Evolutionary conservation across 2,113 vertebrate species (phyloP).

Genomic region (Mellivora capensis): DNA sequence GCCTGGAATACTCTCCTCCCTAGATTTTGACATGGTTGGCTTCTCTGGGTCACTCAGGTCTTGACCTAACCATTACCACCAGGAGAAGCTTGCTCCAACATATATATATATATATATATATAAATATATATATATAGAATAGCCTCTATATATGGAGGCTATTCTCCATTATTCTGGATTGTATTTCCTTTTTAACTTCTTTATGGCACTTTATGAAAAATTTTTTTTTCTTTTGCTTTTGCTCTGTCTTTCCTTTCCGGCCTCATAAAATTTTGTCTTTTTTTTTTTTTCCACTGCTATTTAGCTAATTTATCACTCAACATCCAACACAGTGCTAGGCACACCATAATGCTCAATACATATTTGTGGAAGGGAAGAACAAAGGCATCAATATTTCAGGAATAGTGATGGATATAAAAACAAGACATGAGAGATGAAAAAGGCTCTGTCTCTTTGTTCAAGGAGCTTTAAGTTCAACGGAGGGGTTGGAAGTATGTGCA

Average conservation of each 20-base stretch:
- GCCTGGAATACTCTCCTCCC: not conserved
- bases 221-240: not conserved
- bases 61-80: not conserved
- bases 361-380: not conserved
- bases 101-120: no score
- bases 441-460: not conserved
- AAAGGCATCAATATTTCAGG: not conserved
- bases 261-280: not conserved
- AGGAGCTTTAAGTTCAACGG: not conserved
- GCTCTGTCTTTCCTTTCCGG: not conserved
- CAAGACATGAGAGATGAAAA: not conserved
- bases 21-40: not conserved
- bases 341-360: not conserved
- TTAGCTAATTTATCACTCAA: not conserved
- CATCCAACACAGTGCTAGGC: not conserved
- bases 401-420: not conserved
- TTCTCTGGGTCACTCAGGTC: not conserved
- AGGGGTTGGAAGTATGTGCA: not conserved
- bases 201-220: not conserved
- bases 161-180: not conserved
- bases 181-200: not conserved
- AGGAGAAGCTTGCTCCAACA: not conserved
- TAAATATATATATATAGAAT: not conserved
- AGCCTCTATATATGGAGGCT: not conserved
- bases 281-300: not conserved